A percentile compares a stretch with the other conserved stretches of the same genome.
phyloP scores from a whole-genome alignment of 2,113 vertebrate genomes.

The Rana temporaria region DNA sequence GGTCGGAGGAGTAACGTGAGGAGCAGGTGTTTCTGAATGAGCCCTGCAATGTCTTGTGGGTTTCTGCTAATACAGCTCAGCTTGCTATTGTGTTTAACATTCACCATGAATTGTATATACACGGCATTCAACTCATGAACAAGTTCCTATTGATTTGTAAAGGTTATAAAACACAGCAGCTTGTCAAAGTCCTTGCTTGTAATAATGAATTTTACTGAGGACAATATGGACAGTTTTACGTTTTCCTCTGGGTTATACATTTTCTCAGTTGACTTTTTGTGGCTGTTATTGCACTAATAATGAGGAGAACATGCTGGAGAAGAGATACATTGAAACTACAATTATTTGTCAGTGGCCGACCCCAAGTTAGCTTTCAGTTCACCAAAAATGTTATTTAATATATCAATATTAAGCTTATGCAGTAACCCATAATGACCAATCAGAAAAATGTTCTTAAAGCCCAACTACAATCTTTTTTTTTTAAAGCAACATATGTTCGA shows the following conservation, averaged over 20 bases:
- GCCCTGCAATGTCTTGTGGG: neutral
- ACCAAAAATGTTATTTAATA: too few relatives aligned
- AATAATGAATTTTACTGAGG: constrained; percentile 30
- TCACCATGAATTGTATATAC: constrained; percentile 30
- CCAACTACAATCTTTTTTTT: too few relatives aligned
- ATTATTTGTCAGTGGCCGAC: neutral
- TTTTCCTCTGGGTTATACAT: constrained; percentile 1
- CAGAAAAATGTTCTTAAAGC: too few relatives aligned
- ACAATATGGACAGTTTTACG: constrained; percentile 25
- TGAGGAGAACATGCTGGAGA: neutral
- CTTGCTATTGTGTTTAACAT: constrained; percentile 25
- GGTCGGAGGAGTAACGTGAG: neutral
- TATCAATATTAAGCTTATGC: too few relatives aligned
- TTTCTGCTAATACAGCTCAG: neutral
- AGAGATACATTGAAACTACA: neutral
- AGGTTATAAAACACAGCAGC: constrained; percentile 41
- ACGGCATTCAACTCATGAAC: constrained; percentile 16
- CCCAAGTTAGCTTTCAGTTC: neutral
- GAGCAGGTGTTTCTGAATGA: neutral
- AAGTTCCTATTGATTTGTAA: constrained; percentile 49
- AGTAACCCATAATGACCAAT: too few relatives aligned
- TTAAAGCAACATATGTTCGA: too few relatives aligned
- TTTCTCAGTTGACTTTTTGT: neutral
- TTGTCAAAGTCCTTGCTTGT: constrained; percentile 38
- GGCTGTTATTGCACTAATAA: constrained; percentile 1